Base-by-base conservation (phyloP, 2,113 vertebrate genomes). In the Engraulis encrasicolus region DNA sequence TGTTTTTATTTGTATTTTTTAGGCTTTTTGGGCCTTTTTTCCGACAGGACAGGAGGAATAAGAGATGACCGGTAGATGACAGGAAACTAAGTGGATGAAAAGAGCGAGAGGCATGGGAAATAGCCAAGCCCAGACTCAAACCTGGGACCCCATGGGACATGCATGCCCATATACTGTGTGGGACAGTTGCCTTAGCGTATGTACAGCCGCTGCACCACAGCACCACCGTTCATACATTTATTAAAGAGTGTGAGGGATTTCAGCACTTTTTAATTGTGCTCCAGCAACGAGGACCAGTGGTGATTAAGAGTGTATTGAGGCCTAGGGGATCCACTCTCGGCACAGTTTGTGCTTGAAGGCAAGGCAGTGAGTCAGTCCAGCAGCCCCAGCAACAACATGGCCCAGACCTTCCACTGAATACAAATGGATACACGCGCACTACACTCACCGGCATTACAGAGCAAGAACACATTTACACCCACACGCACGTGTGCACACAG, bases 301-400 rank as follows among this genome's bases (percentile, higher is more conserved):
- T 31, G 3, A 71, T 80, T 79, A 88, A 85, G 58, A 82, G 81
- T 84, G 78, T 71, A 83, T 19, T 23, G 12, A 31, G 40, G 6
- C 66, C 79, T 84, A 27, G 82, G 40, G n/a, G 78, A 83, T n/a
- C 50, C 37, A 45, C 50, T 61, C 38, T 66, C 23, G 34, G 78
- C 81, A 78, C 81, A 84, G 34, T 66, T 80, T 88, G 85, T 83
- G 82, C 79, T 85, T 85, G 81, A 66, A 37, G 74, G 61, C 77
- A n/a, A n/a, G n/a, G n/a, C n/a, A n/a, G n/a, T n/a, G n/a, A n/a
- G n/a, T n/a, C n/a, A n/a, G n/a, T n/a, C n/a, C n/a, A 82, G 84
- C 84, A 79, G 84, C 81, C 48, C 37, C 80, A 78, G 66, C 52
- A 52, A 18, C 12, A 34, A 79, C 38, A 74, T 34, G 45, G 40